Conservation (phyloP, 2,888 invertebrate species). For the Latrodectus hesperus region DNA sequence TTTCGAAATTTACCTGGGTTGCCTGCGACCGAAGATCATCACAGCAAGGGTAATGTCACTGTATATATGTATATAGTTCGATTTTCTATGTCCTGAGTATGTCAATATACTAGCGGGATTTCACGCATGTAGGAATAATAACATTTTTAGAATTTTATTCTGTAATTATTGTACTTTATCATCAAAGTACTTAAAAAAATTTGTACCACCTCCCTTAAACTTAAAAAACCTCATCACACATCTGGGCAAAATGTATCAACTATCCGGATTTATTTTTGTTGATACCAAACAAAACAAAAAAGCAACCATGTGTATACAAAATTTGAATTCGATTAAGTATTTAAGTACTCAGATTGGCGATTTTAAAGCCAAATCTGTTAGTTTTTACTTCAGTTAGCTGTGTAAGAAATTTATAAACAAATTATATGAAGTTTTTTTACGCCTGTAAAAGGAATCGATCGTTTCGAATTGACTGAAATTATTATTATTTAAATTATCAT, state of each 20-base stretch:
- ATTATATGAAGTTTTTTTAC: too few relatives aligned
- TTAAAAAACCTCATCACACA: slow-evolving; percentile 53
- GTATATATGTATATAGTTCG: slow-evolving; percentile 59
- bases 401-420: too few relatives aligned
- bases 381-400: too few relatives aligned
- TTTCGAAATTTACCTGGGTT: slow-evolving; percentile 70
- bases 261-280: slow-evolving; percentile 39
- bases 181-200: slow-evolving; percentile 1
- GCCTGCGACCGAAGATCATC: slow-evolving; percentile 63
- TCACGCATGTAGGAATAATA: too few relatives aligned
- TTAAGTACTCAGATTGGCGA: too few relatives aligned
- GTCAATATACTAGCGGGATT: neutral
- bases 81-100: slow-evolving; percentile 29
- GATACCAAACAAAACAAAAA: slow-evolving; percentile 66
- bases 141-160: too few relatives aligned
- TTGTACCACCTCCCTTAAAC: slow-evolving; percentile 10
- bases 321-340: neutral
- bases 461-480: too few relatives aligned
- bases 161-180: too few relatives aligned
- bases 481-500: too few relatives aligned
- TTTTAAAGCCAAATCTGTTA: too few relatives aligned
- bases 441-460: too few relatives aligned
- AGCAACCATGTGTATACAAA: slow-evolving; percentile 46
- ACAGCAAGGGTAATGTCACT: slow-evolving; percentile 63
- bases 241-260: slow-evolving; percentile 14